These are phyloP conservation scores for Numenius phaeopus DNA, from an alignment of 2,797 vertebrate genomes.

Conservation along the genomic window DNA sequence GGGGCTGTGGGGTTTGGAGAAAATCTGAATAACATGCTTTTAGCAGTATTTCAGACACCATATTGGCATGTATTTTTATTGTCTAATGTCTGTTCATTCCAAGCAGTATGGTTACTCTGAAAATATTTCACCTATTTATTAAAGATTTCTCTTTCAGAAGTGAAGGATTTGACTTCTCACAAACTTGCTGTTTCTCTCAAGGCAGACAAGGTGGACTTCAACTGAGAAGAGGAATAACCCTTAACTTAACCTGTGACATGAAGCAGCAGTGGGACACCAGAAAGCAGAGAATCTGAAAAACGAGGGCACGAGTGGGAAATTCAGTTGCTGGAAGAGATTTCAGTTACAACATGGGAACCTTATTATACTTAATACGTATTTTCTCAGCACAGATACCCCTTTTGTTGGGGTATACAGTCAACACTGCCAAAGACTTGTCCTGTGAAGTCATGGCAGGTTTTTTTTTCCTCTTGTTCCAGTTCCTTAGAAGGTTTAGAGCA, in stretches of 20 bases:
- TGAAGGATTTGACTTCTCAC: not conserved
- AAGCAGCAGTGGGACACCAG: not conserved
- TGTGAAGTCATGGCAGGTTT: not conserved
- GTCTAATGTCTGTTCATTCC: not conserved
- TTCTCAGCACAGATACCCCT: not conserved
- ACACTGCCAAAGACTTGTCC: not conserved
- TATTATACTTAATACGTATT: not conserved
- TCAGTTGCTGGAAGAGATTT: not conserved
- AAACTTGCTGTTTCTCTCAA: not conserved
- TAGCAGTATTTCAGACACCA: not conserved
- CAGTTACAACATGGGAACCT: not conserved
- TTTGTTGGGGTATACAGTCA: rapidly evolving
- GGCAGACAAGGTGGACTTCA: not conserved
- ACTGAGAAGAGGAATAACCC: not conserved
- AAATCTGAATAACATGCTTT: not conserved
- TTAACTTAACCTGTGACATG: not conserved
- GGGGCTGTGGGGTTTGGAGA: not conserved
- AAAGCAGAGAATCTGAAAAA: not conserved
- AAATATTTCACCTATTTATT: not conserved
- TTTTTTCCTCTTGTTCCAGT: not conserved
- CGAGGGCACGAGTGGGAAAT: not conserved
- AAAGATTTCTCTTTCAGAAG: not conserved
- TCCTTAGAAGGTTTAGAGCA: not conserved
- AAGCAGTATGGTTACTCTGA: not conserved
- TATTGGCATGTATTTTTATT: not conserved